Evolutionary conservation across 2,797 vertebrate species (phyloP).

Genomic region (Capromys pilorides): DNA sequence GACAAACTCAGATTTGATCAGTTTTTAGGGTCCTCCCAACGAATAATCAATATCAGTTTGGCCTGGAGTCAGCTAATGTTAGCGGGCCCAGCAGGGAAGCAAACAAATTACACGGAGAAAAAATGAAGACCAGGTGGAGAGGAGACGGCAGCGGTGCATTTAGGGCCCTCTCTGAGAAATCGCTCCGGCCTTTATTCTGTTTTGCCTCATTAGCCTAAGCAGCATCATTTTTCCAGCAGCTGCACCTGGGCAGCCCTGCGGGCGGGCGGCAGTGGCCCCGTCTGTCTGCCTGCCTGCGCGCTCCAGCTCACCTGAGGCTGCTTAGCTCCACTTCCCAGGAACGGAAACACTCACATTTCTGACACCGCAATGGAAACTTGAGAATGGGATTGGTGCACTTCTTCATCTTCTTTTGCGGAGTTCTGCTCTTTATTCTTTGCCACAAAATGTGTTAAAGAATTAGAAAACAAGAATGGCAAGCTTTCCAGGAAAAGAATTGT

Average conservation of each 20-base stretch:
- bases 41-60: conserved; percentile 36
- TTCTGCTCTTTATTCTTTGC: neutral
- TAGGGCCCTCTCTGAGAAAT: neutral
- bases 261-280: neutral
- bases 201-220: conserved; percentile 48
- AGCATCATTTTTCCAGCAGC: neutral
- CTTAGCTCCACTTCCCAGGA: neutral
- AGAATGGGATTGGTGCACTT: neutral
- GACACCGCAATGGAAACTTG: neutral
- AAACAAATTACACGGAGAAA: neutral
- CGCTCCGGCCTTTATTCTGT: conserved; percentile 15
- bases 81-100: neutral
- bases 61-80: neutral
- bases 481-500: neutral
- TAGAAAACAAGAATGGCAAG: neutral
- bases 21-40: neutral
- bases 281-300: neutral
- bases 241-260: neutral
- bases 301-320: neutral
- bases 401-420: neutral
- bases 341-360: neutral
- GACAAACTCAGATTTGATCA: conserved; percentile 39
- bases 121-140: conserved; percentile 33
- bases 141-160: neutral
- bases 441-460: neutral